Evolutionary conservation across 1,140 invertebrate species (phyloP), one percentile per base, ranked within the genome.

Genomic region (Drosophila dunni): DNA sequence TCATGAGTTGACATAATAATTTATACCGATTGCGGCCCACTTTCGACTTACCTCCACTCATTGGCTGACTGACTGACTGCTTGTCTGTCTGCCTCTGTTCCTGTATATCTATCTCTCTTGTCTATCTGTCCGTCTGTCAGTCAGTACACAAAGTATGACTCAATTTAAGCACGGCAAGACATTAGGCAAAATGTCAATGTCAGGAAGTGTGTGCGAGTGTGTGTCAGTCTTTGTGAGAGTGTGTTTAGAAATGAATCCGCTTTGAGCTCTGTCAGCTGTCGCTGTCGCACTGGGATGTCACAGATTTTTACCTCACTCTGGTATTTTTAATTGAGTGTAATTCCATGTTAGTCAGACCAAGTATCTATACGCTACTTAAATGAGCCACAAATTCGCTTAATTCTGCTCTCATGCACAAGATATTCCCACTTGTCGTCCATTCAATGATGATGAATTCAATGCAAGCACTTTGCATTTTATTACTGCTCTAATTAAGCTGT

Each of bases 401-500:
- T 50, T 71, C 38, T 11, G 9, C 36, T 38, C 10, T 10, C n/a
- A 50, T 24, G 33, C 50, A 53, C 9, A 33, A 17, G 33, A 56
- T 15, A n/a, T 63, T 36, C 3, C 40, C 11, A n/a, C 29, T 4
- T 2, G 5, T 45, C 33, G 11, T 45, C 44, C 15, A 13, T 53
- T 44, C 44, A 10, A 15, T 53, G 29, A 34, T 36, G 29, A 11
- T 10, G 33, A 40, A 66, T 48, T 38, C 8, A 48, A 58, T 60
- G 45, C 24, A 61, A 40, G 58, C 66, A 86, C 60, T 79, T 56
- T 83, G 77, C 83, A 69, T 89, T 80, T 88, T 89, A 89, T 89
- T 80, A 70, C 65, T 69, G 80, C 73, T 83, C 83, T 84, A 89
- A 88, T 89, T 89, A 88, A 88, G 78, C 65, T 83, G 61, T 66